These are phyloP conservation scores for Pseudorectes ferrugineus DNA, from an alignment of 2,113 vertebrate species.

Conservation along the genomic window DNA sequence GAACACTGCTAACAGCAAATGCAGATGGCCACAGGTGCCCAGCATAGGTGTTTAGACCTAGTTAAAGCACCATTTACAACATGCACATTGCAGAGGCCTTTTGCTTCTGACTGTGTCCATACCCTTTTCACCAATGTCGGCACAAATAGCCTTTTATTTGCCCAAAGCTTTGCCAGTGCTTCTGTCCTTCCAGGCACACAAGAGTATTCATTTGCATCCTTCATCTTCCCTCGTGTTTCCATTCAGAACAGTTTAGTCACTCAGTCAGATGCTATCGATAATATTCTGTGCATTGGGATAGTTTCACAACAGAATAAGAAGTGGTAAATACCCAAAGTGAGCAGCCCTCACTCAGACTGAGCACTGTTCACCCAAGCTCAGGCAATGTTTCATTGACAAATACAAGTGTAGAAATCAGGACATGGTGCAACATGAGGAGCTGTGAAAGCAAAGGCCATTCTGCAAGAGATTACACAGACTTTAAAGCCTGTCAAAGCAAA, in stretches of 20 bases:
- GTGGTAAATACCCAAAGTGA: neutral
- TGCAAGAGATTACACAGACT: conserved; percentile 3
- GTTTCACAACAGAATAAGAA: neutral
- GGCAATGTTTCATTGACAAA: neutral
- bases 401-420: conserved; percentile 23
- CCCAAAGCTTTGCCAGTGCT: neutral
- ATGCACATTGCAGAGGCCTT: neutral
- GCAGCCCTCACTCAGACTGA: neutral
- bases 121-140: neutral
- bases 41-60: neutral
- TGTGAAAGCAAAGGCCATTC: conserved; percentile 35
- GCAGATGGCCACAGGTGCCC: neutral
- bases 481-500: conserved; percentile 32
- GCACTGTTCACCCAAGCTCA: neutral
- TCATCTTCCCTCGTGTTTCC: neutral
- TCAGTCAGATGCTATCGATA: neutral
- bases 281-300: neutral
- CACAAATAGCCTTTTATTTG: neutral
- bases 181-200: neutral
- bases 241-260: neutral
- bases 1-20: neutral
- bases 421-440: conserved; percentile 42
- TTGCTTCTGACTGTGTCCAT: neutral
- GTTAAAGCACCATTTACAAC: neutral
- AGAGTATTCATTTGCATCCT: neutral